These are phyloP conservation scores for Zonitis immaculata DNA, from an alignment of 2,888 invertebrate genomes.

Conservation along the genomic window DNA sequence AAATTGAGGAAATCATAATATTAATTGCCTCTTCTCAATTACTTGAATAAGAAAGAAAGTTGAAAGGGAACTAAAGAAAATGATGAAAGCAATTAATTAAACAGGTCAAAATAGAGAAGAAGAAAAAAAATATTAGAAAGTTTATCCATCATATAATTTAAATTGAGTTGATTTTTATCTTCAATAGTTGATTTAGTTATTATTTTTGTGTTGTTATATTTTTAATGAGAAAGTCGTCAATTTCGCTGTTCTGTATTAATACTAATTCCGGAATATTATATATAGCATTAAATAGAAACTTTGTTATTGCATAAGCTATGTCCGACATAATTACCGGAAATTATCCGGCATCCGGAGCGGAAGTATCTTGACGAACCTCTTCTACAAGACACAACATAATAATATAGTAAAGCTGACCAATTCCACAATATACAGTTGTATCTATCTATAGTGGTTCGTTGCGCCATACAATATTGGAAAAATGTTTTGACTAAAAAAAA, in stretches of 20 bases:
- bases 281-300: neutral
- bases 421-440: neutral
- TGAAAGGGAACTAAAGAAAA: no score
- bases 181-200: neutral
- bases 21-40: neutral
- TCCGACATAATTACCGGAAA: slow-evolving; percentile 1
- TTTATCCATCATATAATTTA: neutral
- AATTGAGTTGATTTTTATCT: neutral
- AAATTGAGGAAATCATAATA: no score
- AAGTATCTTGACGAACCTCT: neutral
- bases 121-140: neutral
- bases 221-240: neutral
- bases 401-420: neutral
- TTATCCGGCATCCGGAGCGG: neutral
- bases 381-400: neutral
- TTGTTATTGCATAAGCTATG: neutral
- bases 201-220: neutral
- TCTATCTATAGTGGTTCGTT: neutral
- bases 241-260: neutral
- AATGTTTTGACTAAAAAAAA: no score
- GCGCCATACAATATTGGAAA: no score
- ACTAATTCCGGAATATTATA: neutral
- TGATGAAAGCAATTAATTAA: no score
- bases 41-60: neutral
- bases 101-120: no score